Conservation (phyloP, 2,797 vertebrate genomes). For the Arremon aurantiirostris region DNA sequence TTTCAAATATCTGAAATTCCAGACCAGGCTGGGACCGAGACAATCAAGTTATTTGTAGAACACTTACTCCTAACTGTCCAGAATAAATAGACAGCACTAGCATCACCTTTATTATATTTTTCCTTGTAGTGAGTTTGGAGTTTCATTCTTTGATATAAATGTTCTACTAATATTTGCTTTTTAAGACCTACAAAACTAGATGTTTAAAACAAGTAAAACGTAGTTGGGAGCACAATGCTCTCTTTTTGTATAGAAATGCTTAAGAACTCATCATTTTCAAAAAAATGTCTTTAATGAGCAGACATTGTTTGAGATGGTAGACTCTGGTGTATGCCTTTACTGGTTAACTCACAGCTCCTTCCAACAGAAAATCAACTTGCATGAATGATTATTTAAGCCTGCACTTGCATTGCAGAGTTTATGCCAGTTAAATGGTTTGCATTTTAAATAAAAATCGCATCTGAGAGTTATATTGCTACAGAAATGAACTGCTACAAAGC, state of each 20-base stretch:
- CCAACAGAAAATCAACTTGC: neutral
- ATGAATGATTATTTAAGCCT: neutral
- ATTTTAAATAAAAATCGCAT: neutral
- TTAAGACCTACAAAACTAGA: neutral
- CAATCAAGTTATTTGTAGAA: neutral
- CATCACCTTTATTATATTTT: neutral
- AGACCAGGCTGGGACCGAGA: neutral
- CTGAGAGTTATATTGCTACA: neutral
- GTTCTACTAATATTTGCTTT: neutral
- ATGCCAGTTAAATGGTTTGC: neutral
- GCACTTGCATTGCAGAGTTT: neutral
- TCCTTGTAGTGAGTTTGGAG: neutral
- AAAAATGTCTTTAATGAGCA: neutral
- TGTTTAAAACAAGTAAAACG: neutral
- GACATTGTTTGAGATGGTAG: neutral
- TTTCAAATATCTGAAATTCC: neutral
- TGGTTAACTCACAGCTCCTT: neutral
- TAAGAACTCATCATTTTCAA: neutral
- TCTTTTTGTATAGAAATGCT: neutral
- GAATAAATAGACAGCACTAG: neutral
- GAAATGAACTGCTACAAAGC: neutral
- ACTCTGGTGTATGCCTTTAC: neutral
- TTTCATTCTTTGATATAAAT: neutral
- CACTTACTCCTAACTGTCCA: neutral
- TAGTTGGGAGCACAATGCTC: neutral